Conservation (phyloP, 64 coral and sea anemone genomes). For the Porites lutea region DNA sequence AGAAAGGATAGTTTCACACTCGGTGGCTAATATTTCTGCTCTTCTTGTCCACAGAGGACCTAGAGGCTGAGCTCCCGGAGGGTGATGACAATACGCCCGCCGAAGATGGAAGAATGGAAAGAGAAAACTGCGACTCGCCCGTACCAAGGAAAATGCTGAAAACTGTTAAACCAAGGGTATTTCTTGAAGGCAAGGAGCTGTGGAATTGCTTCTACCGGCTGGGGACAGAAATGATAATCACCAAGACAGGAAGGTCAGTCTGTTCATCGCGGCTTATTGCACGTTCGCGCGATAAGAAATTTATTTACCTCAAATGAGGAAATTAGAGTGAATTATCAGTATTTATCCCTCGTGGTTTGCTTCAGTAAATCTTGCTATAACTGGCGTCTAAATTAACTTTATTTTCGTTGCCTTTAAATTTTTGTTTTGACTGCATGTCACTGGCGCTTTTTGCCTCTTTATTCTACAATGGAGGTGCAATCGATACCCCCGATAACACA, state of each 20-base stretch:
- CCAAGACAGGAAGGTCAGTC: conserved; percentile 88
- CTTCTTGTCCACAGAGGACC: conserved; percentile 52
- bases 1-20: not conserved
- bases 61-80: conserved; percentile 26
- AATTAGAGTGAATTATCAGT: conserved; percentile 30
- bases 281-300: conserved; percentile 42
- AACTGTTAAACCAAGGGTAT: conserved; percentile 37
- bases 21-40: conserved; percentile 37
- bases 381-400: not conserved
- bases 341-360: conserved; percentile 1
- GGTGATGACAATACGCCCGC: conserved; percentile 75
- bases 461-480: not conserved
- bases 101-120: conserved; percentile 9
- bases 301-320: conserved; percentile 9
- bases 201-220: conserved; percentile 93
- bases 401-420: conserved; percentile 18
- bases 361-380: not conserved
- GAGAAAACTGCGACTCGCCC: conserved; percentile 17
- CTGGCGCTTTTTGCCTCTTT: not conserved
- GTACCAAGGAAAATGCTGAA: conserved; percentile 13
- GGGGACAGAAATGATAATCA: conserved; percentile 97
- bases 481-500: conserved; percentile 34
- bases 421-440: conserved; percentile 43
- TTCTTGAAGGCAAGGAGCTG: conserved; percentile 82
- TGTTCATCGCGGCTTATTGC: conserved; percentile 26